phyloP scores from a whole-genome alignment of 2,888 invertebrate genomes.

The Clivina fossor region DNA sequence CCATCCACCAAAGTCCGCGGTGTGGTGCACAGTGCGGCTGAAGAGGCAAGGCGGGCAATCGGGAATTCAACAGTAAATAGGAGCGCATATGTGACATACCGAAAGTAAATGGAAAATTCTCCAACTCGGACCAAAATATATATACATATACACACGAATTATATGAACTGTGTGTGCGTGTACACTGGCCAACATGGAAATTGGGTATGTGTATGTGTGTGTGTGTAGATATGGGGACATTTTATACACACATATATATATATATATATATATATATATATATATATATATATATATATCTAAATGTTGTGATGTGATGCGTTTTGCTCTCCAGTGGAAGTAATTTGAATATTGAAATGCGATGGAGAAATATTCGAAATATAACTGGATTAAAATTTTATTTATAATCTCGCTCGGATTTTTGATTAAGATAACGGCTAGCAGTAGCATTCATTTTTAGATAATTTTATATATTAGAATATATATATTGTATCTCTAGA shows the following conservation, averaged over 20 bases:
- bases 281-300: too few species aligned
- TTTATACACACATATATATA: neutral
- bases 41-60: neutral
- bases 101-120: slow-evolving; percentile 35
- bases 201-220: neutral
- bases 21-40: slow-evolving; percentile 7
- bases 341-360: slow-evolving; percentile 32
- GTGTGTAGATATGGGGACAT: neutral
- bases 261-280: neutral
- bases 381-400: slow-evolving; percentile 28
- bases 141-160: too few species aligned
- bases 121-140: slow-evolving; percentile 31
- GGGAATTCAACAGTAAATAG: slow-evolving; percentile 32
- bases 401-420: neutral
- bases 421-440: neutral
- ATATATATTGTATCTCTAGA: too few species aligned
- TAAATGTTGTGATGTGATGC: too few species aligned
- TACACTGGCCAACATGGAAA: neutral
- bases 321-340: too few species aligned
- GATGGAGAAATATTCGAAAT: slow-evolving; percentile 26
- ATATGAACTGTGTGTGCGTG: slow-evolving; percentile 22
- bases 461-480: neutral
- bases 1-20: slow-evolving; percentile 7
- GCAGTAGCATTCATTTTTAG: neutral
- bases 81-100: slow-evolving; percentile 33